Evolutionary conservation across 1,140 invertebrate genomes (phyloP), one percentile per base, ranked within the genome.

Genomic region (Anagrus nilaparvatae): DNA sequence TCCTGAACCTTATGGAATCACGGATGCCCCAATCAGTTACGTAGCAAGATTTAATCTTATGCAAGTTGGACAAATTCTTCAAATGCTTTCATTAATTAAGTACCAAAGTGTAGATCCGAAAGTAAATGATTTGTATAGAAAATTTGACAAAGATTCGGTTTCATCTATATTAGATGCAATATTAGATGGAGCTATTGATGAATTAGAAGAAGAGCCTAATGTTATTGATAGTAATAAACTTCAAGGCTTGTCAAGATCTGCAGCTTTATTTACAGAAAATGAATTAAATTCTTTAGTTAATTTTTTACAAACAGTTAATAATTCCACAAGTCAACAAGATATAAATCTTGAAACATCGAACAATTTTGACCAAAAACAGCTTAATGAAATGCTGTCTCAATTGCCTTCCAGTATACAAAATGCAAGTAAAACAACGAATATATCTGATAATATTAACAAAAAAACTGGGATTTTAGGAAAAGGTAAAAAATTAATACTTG

Each of bases 1-100:
- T 70, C 94, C 95, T 0, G 94, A 97, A 66, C 83, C 89, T 1
- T 84, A 92, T 63, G 93, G 92, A n/a, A 88, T 97, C 32, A 88
- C 87, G 0, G 93, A 96, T 59, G 84, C 86, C 1, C 87, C 88
- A n/a, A 87, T 97, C 23, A 90, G 86, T 40, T 79, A 88, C 48
- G 79, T 93, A 24, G 88, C 89, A 5, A 68, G 91, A 18, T 92
- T 90, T 60, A 97, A 97, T 74, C 72, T 97, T 4, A 92, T 93
- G 59, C 91, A 94, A 70, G 77, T 84, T 9, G 83, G 82, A 0
- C 88, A 95, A 63, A 89, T 97, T 54, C 61, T 98, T 13, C 93
- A 97, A 69, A 82, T 85, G 54, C 69, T 97, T 23, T 91, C 89
- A 9, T 69, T 97, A 18, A 80, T 81, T 31, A 82, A 84, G 59